Percentiles rank a stretch among this genome's conserved stretches.
phyloP scores from a whole-genome alignment of 2,888 invertebrate species.

The Hypercompe scribonia region DNA sequence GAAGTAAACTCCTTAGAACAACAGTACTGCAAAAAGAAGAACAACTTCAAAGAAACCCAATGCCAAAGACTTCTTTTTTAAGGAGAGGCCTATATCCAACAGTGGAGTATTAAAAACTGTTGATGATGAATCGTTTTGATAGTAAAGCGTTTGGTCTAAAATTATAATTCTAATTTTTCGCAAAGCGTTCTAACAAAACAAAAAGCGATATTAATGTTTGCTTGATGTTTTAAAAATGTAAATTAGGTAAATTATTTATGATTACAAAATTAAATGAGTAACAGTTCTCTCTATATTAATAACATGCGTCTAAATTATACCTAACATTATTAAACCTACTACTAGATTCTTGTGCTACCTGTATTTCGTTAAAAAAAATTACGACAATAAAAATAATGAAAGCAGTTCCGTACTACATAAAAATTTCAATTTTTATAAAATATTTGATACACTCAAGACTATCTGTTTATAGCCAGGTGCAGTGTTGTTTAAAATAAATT shows the following conservation, averaged over 20 bases:
- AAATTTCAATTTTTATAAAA: slow-evolving; percentile 9
- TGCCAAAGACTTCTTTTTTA: no score
- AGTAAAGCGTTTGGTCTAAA: slow-evolving; percentile 24
- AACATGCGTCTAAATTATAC: background rate
- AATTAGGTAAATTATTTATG: slow-evolving; percentile 1
- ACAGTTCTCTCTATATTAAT: background rate
- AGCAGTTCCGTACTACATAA: background rate
- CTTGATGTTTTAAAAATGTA: background rate
- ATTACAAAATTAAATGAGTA: background rate
- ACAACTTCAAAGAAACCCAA: no score
- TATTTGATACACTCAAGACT: slow-evolving; percentile 25
- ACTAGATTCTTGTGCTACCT: background rate
- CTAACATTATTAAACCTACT: background rate
- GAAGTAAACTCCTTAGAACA: no score
- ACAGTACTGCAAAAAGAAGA: no score
- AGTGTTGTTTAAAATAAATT: slow-evolving; percentile 22
- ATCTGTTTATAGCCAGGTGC: slow-evolving; percentile 20
- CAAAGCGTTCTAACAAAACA: slow-evolving; percentile 29
- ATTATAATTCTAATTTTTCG: slow-evolving; percentile 42
- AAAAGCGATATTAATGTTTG: slow-evolving; percentile 17
- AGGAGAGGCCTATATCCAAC: no score
- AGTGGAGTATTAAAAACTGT: no score
- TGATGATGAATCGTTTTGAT: slow-evolving; percentile 8
- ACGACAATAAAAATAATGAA: background rate
- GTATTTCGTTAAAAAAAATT: background rate